phyloP scores from a whole-genome alignment of 2,888 invertebrate genomes.

The Vandiemenella viatica region DNA sequence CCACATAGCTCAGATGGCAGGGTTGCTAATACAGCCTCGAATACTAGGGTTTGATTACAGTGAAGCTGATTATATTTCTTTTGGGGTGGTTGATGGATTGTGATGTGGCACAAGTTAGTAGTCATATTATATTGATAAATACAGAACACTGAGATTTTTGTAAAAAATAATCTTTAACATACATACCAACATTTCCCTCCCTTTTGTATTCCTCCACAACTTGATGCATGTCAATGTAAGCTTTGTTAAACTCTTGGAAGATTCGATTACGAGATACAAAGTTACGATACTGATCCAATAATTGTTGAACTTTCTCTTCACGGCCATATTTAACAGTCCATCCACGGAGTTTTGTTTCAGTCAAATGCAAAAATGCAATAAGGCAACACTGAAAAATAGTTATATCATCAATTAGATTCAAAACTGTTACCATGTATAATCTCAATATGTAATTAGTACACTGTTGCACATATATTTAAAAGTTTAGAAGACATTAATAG shows the following conservation, averaged over 20 bases:
- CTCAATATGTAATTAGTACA: not conserved
- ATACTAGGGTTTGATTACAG: no score
- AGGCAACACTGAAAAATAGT: conserved; percentile 55
- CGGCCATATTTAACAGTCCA: conserved; percentile 85
- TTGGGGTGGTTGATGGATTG: no score
- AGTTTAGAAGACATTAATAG: not conserved
- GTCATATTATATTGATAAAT: no score
- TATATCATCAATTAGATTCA: not conserved
- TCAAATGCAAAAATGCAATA: conserved; percentile 77
- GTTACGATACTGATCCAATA: conserved; percentile 78
- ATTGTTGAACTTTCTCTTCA: conserved; percentile 64
- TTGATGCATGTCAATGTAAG: conserved; percentile 80
- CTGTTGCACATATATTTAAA: not conserved
- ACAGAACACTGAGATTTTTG: no score
- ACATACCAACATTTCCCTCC: conserved; percentile 67
- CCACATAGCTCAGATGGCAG: no score
- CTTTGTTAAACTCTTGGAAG: conserved; percentile 87
- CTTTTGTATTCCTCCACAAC: conserved; percentile 80
- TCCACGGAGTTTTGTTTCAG: conserved; percentile 72
- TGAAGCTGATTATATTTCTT: no score
- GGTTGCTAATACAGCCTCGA: no score
- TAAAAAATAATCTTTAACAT: no score
- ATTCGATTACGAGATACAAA: conserved; percentile 86
- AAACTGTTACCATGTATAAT: not conserved
- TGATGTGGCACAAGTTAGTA: no score